Evolutionary conservation across 2,888 invertebrate species (phyloP).

Genomic region (Salticus scenicus): DNA sequence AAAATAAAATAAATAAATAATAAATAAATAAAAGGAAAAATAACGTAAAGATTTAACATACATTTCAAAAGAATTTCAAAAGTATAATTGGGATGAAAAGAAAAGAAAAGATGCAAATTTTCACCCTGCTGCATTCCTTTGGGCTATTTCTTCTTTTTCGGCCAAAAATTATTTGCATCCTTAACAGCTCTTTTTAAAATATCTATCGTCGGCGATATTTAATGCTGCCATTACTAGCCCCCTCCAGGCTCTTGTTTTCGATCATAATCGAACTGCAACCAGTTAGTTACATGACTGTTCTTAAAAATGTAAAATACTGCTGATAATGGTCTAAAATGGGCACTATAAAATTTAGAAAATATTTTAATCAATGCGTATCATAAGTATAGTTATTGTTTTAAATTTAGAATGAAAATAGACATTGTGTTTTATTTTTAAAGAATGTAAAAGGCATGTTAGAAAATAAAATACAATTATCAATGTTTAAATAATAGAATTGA

Average conservation of each 20-base stretch:
- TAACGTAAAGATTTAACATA: not conserved
- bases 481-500: too few relatives aligned
- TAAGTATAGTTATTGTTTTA: too few relatives aligned
- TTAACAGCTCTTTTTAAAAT: not conserved
- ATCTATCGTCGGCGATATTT: not conserved
- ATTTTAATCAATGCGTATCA: not conserved
- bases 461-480: too few relatives aligned
- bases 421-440: too few relatives aligned
- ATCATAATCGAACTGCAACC: not conserved
- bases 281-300: not conserved
- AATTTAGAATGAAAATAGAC: too few relatives aligned
- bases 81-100: constrained; percentile 3
- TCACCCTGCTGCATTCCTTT: not conserved
- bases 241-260: not conserved
- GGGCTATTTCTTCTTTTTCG: not conserved
- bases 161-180: not conserved
- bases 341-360: not conserved
- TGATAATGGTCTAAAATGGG: not conserved
- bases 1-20: not conserved
- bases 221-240: not conserved
- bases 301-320: not conserved
- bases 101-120: not conserved
- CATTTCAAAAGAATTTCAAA: not conserved
- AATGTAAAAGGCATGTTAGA: too few relatives aligned
- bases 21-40: not conserved